These are phyloP conservation scores for Parasteatoda lunata DNA, from an alignment of 2,888 invertebrate species.

Conservation along the genomic window DNA sequence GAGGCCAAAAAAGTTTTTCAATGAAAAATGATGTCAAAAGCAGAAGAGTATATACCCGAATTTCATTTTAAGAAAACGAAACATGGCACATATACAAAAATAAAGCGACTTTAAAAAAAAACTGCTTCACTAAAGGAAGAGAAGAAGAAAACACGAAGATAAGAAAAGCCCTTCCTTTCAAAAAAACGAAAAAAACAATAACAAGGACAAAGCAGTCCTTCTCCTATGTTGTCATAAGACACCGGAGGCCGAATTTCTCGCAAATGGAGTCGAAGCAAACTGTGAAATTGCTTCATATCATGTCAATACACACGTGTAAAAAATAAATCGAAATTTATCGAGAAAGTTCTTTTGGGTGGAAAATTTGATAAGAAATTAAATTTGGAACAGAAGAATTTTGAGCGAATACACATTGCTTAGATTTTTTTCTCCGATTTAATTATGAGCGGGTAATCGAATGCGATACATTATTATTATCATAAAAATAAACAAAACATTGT, in stretches of 20 bases:
- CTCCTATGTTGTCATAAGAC: neutral
- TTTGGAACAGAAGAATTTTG: too few species aligned
- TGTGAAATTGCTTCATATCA: neutral
- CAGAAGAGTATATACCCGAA: neutral
- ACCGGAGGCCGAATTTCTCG: neutral
- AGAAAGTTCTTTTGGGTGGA: neutral
- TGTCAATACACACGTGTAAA: neutral
- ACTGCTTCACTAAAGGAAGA: neutral
- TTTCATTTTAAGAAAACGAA: neutral
- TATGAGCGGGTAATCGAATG: too few species aligned
- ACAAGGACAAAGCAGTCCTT: neutral
- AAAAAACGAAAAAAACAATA: constrained; percentile 10
- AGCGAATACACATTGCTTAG: too few species aligned
- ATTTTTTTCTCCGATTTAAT: too few species aligned
- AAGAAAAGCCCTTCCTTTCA: neutral
- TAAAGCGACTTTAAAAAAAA: neutral
- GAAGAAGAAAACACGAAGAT: neutral
- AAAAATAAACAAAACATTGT: too few species aligned
- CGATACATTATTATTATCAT: too few species aligned
- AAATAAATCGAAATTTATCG: neutral
- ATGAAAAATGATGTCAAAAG: too few species aligned
- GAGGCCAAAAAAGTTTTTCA: too few species aligned
- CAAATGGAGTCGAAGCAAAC: neutral
- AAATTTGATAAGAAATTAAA: neutral
- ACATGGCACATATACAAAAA: neutral